Evolutionary conservation across 2,797 vertebrate genomes (phyloP).

Genomic region (Pangasius macronema): DNA sequence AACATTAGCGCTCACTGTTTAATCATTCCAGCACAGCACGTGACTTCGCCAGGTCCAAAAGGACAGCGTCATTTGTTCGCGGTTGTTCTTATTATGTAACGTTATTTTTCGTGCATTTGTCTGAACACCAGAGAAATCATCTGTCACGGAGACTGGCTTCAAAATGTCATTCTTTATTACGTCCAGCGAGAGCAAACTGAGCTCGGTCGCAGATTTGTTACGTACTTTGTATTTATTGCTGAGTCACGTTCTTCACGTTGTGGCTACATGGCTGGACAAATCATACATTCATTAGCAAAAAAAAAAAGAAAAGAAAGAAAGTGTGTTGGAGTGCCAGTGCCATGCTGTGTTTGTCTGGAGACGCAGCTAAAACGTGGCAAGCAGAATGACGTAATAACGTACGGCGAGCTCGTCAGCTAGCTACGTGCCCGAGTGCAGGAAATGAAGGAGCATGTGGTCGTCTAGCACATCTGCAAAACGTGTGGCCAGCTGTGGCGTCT

Average conservation of each 20-base stretch:
- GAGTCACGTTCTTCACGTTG: too few relatives aligned
- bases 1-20: background rate
- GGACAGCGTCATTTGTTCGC: background rate
- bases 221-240: background rate
- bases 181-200: background rate
- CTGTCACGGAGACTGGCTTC: background rate
- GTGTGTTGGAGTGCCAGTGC: too few relatives aligned
- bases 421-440: background rate
- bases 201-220: background rate
- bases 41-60: background rate
- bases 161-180: background rate
- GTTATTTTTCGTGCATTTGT: background rate
- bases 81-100: background rate
- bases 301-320: too few relatives aligned
- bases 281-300: too few relatives aligned
- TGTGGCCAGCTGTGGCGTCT: background rate
- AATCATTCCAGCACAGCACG: background rate
- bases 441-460: background rate
- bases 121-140: background rate
- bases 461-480: too few relatives aligned
- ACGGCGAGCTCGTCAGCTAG: background rate
- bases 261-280: too few relatives aligned
- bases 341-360: too few relatives aligned
- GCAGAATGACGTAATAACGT: background rate
- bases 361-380: too few relatives aligned